Conservation (phyloP, 2,797 vertebrate species). For the Pseudochirops corinnae region DNA sequence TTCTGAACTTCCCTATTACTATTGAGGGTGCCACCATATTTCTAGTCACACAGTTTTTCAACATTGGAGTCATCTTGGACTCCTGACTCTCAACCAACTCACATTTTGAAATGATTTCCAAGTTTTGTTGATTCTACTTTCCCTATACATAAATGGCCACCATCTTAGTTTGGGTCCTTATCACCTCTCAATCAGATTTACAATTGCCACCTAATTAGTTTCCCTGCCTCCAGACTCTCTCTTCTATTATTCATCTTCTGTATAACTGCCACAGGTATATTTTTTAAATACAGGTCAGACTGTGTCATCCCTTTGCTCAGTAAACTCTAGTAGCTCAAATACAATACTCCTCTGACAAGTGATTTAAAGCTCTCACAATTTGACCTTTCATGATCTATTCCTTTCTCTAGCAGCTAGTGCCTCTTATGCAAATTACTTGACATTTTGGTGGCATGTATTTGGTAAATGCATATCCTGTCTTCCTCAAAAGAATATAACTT, state of each 20-base stretch:
- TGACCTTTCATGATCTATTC: too few relatives aligned
- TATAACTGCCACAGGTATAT: not conserved
- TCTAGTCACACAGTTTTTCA: not conserved
- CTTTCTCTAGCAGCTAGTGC: not conserved
- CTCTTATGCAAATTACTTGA: not conserved
- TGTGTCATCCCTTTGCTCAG: not conserved
- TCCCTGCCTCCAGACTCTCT: not conserved
- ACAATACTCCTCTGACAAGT: not conserved
- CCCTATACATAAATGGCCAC: not conserved
- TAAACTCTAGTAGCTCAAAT: not conserved
- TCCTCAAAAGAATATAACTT: not conserved
- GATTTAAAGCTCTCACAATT: not conserved
- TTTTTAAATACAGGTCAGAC: not conserved
- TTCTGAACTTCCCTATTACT: not conserved
- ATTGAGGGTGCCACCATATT: not conserved
- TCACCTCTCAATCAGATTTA: not conserved
- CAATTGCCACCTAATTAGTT: not conserved
- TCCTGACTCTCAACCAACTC: not conserved
- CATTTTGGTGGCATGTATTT: not conserved
- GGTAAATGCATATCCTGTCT: not conserved
- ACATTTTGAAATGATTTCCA: not conserved
- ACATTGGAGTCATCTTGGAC: not conserved
- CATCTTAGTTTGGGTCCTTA: not conserved
- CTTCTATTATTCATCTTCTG: not conserved
- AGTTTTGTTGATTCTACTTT: not conserved